Base-by-base conservation (phyloP, 2,113 vertebrate genomes). In the Electrona antarctica region DNA sequence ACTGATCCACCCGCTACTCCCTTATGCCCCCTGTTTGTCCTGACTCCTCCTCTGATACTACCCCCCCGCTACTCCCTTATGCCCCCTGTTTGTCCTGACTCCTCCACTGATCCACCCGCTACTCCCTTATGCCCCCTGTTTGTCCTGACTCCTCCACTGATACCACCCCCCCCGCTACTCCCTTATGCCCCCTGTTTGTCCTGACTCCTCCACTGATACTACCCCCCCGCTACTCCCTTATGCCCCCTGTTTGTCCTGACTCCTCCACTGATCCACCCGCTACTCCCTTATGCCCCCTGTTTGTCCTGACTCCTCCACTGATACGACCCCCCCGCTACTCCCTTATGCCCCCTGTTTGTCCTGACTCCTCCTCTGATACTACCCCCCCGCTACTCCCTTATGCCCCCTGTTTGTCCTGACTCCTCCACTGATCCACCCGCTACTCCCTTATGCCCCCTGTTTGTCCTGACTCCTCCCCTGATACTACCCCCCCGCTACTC, bases 161-260 rank as follows among this genome's bases (percentile, higher is more conserved):
- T 49, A 54, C 62, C 71, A 54, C 62, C 71, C 58, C 74, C 62
- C 28, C 49, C n/a, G 45, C 9, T 60, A 67, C 61, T 58, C 67
- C 75, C 79, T n/a, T n/a, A n/a, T n/a, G n/a, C n/a, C n/a, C n/a
- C n/a, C n/a, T n/a, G 75, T 76, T 78, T 74, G 81, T 64, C 60
- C 76, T 78, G 64, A 49, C 58, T 65, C 13, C 78, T 59, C 59
- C 11, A 13, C 41, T 1, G 10, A 62, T 49, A 54, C 62, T 73
- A 54, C 62, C 71, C 58, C 74, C 62, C 28, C 49, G 45, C 9
- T 60, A 67, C 61, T 58, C 67, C 75, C 79, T n/a, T n/a, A n/a
- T n/a, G n/a, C n/a, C n/a, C n/a, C n/a, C n/a, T n/a, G 75, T 76
- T 78, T 74, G 81, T 64, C 60, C 76, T 78, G 64, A 49, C 58